Percentiles rank a stretch among this genome's conserved stretches.
Evolutionary conservation across 1,140 invertebrate genomes (phyloP).

Genomic region (Calosoma granatense): DNA sequence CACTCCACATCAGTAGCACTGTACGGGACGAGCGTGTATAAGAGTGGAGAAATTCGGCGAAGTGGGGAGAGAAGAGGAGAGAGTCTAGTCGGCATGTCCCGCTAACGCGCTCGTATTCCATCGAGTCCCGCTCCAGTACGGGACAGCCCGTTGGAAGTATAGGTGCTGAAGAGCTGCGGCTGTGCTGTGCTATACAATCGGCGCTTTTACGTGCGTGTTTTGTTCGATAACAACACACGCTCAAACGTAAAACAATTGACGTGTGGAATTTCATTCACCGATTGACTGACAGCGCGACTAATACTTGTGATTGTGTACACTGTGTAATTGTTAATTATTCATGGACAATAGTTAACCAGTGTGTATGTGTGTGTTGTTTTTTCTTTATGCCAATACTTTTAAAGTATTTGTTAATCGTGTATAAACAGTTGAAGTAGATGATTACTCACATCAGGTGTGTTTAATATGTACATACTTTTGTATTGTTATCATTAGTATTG

Average conservation of each 20-base stretch:
- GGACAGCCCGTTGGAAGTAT: conserved; percentile 34
- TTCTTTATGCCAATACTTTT: too few relatives aligned
- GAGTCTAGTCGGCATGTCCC: background rate
- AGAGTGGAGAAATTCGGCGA: background rate
- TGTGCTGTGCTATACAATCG: too few relatives aligned
- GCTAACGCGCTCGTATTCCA: background rate
- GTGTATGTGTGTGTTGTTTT: background rate
- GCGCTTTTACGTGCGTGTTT: too few relatives aligned
- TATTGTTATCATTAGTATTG: too few relatives aligned
- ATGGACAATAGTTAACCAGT: background rate
- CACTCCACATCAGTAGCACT: too few relatives aligned
- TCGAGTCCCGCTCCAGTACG: conserved; percentile 32
- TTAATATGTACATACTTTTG: too few relatives aligned
- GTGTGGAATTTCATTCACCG: background rate
- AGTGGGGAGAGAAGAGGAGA: background rate
- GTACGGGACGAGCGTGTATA: background rate
- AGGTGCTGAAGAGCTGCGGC: conserved; percentile 30
- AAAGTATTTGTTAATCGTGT: too few relatives aligned
- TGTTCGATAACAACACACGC: conserved; percentile 30
- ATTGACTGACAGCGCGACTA: too few relatives aligned
- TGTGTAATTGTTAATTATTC: background rate
- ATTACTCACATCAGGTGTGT: too few relatives aligned
- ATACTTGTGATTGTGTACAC: too few relatives aligned
- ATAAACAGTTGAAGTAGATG: too few relatives aligned
- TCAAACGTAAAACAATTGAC: conserved; percentile 14